Conservation (phyloP, 2,797 vertebrate genomes). For the Erithacus rubecula region DNA sequence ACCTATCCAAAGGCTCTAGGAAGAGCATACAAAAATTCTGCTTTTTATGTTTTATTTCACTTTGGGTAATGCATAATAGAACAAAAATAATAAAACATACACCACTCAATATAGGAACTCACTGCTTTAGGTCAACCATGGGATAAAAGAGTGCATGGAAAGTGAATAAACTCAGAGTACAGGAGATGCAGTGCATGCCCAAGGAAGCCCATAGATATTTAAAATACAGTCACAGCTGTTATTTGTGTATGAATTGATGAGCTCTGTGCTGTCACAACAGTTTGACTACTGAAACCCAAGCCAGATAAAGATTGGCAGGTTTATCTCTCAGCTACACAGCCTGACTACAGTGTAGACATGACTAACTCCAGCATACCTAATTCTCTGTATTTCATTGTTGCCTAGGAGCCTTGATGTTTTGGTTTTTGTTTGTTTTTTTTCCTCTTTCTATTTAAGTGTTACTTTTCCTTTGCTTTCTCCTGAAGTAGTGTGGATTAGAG, state of each 20-base stretch:
- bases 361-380: not conserved
- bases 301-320: not conserved
- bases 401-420: not conserved
- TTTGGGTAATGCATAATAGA: not conserved
- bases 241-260: constrained; percentile 11
- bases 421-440: not conserved
- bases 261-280: not conserved
- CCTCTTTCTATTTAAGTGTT: not conserved
- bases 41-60: not conserved
- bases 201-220: not conserved
- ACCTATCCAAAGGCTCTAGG: not conserved
- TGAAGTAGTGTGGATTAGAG: not conserved
- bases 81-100: not conserved
- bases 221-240: not conserved
- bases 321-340: not conserved
- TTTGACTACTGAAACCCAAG: constrained; percentile 9
- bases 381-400: not conserved
- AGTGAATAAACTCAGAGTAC: not conserved
- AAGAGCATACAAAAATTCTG: not conserved
- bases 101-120: not conserved
- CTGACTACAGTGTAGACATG: not conserved
- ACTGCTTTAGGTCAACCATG: not conserved
- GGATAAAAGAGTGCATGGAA: not conserved
- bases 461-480: not conserved
- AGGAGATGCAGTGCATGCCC: not conserved